phyloP scores from a whole-genome alignment of 1,140 invertebrate species.

The Trigoniulus corallinus region DNA sequence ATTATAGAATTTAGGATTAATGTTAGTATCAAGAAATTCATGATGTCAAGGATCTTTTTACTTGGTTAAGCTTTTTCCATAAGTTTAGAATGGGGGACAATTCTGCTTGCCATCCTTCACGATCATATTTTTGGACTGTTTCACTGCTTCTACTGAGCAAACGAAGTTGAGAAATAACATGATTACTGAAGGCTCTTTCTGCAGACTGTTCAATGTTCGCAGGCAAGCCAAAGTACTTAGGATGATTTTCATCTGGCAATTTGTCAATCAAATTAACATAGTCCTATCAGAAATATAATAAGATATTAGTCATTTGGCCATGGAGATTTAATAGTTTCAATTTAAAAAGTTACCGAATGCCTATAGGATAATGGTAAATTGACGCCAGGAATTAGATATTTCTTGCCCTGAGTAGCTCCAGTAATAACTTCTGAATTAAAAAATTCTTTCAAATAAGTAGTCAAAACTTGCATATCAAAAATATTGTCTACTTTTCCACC shows the following conservation, averaged over 20 bases:
- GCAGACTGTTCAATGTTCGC: constrained; percentile 62
- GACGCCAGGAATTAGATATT: constrained; percentile 31
- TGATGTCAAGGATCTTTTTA: constrained; percentile 13
- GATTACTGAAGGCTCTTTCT: constrained; percentile 45
- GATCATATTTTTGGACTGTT: constrained; percentile 22
- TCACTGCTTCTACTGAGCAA: constrained; percentile 16
- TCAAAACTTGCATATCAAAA: constrained; percentile 54
- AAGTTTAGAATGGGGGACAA: constrained; percentile 46
- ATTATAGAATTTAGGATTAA: too few relatives aligned
- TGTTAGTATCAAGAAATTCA: constrained; percentile 4
- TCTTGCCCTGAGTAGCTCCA: constrained; percentile 31
- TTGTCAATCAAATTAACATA: constrained; percentile 39
- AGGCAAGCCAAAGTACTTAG: constrained; percentile 57
- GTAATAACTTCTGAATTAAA: constrained; percentile 38
- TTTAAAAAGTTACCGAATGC: constrained; percentile 24
- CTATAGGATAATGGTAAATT: constrained; percentile 32
- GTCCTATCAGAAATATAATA: constrained; percentile 32
- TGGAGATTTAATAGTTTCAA: background rate
- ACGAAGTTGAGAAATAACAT: constrained; percentile 41
- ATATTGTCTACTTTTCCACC: constrained; percentile 71
- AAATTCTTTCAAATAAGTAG: constrained; percentile 52
- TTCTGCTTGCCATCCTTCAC: constrained; percentile 36
- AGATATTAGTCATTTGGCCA: constrained; percentile 3
- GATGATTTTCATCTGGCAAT: constrained; percentile 46
- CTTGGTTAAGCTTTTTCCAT: constrained; percentile 57